Conservation (phyloP, 2,113 vertebrate genomes). For the Amphilophus citrinellus region DNA sequence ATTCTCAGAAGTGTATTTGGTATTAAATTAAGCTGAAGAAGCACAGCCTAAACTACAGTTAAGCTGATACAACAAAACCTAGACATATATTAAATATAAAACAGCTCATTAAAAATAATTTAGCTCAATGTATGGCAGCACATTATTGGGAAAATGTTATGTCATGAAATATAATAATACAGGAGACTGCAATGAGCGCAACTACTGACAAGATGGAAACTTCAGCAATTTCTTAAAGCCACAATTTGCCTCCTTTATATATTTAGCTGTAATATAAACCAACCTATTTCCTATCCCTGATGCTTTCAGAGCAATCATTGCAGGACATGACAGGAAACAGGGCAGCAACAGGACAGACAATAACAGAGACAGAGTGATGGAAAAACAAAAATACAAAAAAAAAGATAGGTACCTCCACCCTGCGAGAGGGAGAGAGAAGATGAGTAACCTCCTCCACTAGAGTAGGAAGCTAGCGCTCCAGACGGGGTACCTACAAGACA, state of each 20-base stretch:
- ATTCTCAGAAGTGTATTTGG: background rate
- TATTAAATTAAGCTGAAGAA: background rate
- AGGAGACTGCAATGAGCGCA: background rate
- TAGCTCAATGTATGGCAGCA: background rate
- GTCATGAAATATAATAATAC: background rate
- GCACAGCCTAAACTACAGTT: background rate
- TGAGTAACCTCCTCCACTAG: slow-evolving; percentile 82
- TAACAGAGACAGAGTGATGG: slow-evolving; percentile 14
- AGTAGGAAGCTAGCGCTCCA: slow-evolving; percentile 82
- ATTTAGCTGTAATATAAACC: background rate
- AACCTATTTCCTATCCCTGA: background rate
- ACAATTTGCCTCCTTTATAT: background rate
- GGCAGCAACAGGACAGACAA: background rate
- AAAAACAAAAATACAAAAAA: slow-evolving; percentile 14
- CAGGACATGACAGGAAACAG: slow-evolving; percentile 13
- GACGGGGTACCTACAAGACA: slow-evolving; percentile 80
- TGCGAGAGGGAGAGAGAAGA: slow-evolving; percentile 81
- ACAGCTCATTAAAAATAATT: background rate
- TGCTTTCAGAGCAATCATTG: background rate
- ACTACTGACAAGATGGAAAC: background rate
- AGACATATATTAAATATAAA: background rate
- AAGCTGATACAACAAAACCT: background rate
- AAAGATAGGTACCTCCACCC: slow-evolving; percentile 77
- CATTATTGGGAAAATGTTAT: background rate
- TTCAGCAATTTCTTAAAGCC: background rate